A percentile compares a stretch with the other conserved stretches of the same genome.
Conservation (phyloP, 2,888 invertebrate species). For the Phaedon cochleariae region DNA sequence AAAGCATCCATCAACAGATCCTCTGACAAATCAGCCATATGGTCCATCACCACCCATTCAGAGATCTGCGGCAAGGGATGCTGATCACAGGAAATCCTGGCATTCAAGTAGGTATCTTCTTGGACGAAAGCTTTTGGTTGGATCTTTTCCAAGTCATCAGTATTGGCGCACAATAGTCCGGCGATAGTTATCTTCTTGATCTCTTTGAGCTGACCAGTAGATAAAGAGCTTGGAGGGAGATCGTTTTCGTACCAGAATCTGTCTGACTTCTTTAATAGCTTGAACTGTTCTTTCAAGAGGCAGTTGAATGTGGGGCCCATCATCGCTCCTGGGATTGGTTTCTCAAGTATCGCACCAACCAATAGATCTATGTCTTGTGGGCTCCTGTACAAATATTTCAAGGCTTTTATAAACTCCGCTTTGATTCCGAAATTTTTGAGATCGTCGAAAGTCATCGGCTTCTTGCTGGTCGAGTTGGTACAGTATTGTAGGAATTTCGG, state of each 20-base stretch:
- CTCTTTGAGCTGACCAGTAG: constrained; percentile 79
- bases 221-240: constrained; percentile 85
- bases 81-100: constrained; percentile 77
- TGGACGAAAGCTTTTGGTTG: constrained; percentile 88
- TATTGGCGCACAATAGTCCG: constrained; percentile 80
- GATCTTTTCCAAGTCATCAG: constrained; percentile 73
- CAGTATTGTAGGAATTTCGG: constrained; percentile 74
- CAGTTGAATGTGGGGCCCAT: constrained; percentile 92
- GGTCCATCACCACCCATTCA: constrained; percentile 76
- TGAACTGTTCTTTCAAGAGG: constrained; percentile 83
- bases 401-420: constrained; percentile 68
- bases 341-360: constrained; percentile 84
- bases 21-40: constrained; percentile 72
- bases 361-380: constrained; percentile 86
- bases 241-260: constrained; percentile 97
- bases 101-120: constrained; percentile 85
- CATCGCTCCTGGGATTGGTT: constrained; percentile 76
- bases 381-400: constrained; percentile 74
- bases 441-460: constrained; percentile 60
- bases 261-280: constrained; percentile 83
- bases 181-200: constrained; percentile 82
- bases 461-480: constrained; percentile 56
- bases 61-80: constrained; percentile 73
- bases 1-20: constrained; percentile 79
- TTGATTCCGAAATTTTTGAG: constrained; percentile 67